Evolutionary conservation across 2,888 invertebrate species (phyloP).

Genomic region (Ormyrus rosae): DNA sequence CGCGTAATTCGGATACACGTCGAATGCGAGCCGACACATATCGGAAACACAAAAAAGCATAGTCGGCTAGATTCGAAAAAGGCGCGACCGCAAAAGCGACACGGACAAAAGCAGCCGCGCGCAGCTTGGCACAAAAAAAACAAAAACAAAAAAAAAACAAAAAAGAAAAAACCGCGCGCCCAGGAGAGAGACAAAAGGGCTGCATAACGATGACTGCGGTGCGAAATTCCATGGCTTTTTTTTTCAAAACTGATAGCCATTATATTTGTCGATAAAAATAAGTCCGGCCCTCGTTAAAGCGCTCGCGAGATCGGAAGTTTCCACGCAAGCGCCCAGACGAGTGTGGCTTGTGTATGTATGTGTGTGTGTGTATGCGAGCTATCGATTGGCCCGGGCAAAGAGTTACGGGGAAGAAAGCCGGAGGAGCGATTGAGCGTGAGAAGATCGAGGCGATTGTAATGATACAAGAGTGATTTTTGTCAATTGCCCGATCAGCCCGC

Average conservation of each 20-base stretch:
- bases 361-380: no score
- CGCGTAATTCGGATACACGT: not conserved
- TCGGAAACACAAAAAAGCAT: not conserved
- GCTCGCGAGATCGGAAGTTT: conserved; percentile 27
- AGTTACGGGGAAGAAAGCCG: not conserved
- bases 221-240: conserved; percentile 15
- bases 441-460: conserved; percentile 21
- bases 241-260: conserved; percentile 20
- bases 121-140: conserved; percentile 5
- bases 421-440: conserved; percentile 34
- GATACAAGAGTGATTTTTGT: conserved; percentile 40
- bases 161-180: not conserved
- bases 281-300: conserved; percentile 38
- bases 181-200: conserved; percentile 43
- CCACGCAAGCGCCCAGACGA: not conserved
- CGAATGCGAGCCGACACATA: not conserved
- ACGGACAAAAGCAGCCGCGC: conserved; percentile 27
- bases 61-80: conserved; percentile 44
- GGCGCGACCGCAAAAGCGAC: conserved; percentile 9
- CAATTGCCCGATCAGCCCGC: conserved; percentile 40
- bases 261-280: conserved; percentile 33
- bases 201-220: conserved; percentile 44
- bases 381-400: no score
- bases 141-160: not conserved
- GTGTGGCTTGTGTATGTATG: not conserved